Base-by-base conservation (phyloP, 2,888 invertebrate genomes). In the Salticus scenicus region DNA sequence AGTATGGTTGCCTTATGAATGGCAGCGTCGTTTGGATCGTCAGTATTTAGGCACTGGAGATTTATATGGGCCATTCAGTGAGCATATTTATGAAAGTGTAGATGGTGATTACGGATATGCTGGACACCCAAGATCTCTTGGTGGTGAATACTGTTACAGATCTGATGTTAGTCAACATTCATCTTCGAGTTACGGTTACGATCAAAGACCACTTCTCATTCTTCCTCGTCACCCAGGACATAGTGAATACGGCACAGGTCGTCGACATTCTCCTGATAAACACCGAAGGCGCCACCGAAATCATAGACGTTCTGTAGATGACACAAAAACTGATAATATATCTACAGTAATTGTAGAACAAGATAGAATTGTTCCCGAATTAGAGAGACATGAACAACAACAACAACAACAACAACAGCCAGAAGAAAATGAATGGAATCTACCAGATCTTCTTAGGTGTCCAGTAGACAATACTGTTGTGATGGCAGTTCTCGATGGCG, bases 1-100 rank as follows among this genome's bases (percentile, higher is more conserved):
- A 67, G 86, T 86, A 2, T 86, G 86, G 86, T 71, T 86, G 24
- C 86, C 86, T 14, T 86, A 86, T 27, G 86, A 86, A 28, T 86
- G 86, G 86, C 79, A 80, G 20, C 70, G 76, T n/a, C 86, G 86
- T 24, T 41, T 86, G 71, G 86, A 86, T 67, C 75, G 86, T 14
- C 86, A 86, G 67, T 86, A 86, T 33, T 47, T 86, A 7, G 86
- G 86, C 51, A 86, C 86, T 24, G 86, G 86, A 0, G 86, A 86
- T 2, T 30, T 86, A 27, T 86, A 86, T 42, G 86, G 86, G 7
- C 86, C 86, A 10, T 86, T 86, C 37, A 86, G 75, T 97, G 89
- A 89, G 71, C 89, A 89, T 67, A 89, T 89, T 20, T 89, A 89
- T 42, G 89, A 89, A 42, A 80, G 88, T 37, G 88, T 89, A 27